Percentiles rank a stretch among this genome's conserved stretches.
Conservation (phyloP, 2,888 invertebrate genomes). For the Agonopterix heracliana region DNA sequence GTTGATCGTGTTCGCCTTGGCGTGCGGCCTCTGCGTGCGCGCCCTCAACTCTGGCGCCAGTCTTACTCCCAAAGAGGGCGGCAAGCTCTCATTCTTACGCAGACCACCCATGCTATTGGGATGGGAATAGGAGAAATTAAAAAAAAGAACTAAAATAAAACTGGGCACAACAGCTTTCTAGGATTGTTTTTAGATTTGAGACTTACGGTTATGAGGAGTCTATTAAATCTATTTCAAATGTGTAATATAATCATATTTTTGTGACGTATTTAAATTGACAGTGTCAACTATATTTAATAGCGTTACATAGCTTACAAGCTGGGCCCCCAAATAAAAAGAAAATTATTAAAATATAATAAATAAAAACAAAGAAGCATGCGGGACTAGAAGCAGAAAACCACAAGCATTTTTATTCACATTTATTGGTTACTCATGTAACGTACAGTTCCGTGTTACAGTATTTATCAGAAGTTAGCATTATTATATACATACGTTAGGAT, state of each 20-base stretch:
- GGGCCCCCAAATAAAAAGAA: too few relatives aligned
- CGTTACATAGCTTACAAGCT: too few relatives aligned
- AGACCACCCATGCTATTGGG: slow-evolving; percentile 53
- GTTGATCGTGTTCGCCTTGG: slow-evolving; percentile 77
- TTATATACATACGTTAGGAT: slow-evolving; percentile 30
- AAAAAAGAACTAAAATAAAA: slow-evolving; percentile 41
- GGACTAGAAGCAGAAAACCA: slow-evolving; percentile 72
- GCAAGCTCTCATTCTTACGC: slow-evolving; percentile 65
- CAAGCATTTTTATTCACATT: slow-evolving; percentile 69
- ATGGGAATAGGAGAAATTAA: slow-evolving; percentile 45
- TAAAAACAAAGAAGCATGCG: slow-evolving; percentile 53
- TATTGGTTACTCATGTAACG: slow-evolving; percentile 64
- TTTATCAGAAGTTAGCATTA: slow-evolving; percentile 42
- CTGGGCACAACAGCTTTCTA: slow-evolving; percentile 42
- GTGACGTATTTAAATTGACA: too few relatives aligned
- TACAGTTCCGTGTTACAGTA: slow-evolving; percentile 52
- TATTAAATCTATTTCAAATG: not conserved
- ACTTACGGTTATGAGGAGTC: too few relatives aligned
- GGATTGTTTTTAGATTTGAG: too few relatives aligned
- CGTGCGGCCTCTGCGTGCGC: slow-evolving; percentile 60
- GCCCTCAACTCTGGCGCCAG: slow-evolving; percentile 49
- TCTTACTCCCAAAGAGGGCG: slow-evolving; percentile 52
- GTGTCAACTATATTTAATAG: too few relatives aligned
- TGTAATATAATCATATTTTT: too few relatives aligned
- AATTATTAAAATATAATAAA: too few relatives aligned